Conservation (phyloP, 1,140 invertebrate genomes). For the Wiebesia pumilae region DNA sequence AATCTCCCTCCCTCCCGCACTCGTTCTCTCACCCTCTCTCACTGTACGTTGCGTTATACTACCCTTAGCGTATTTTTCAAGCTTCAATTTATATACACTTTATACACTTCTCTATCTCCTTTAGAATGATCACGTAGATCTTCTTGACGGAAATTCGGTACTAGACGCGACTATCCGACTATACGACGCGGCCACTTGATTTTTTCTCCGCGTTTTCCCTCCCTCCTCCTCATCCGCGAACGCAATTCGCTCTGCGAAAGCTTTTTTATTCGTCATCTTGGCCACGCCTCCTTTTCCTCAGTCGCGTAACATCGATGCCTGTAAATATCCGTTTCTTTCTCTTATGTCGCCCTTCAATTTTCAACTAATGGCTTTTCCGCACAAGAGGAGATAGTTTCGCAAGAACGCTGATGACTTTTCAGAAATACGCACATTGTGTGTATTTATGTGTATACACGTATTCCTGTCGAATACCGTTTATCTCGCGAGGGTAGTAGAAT, state of each 20-base stretch:
- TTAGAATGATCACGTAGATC: not conserved
- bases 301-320: too few relatives aligned
- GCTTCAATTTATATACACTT: not conserved
- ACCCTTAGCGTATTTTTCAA: not conserved
- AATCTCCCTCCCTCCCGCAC: not conserved
- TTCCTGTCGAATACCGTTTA: too few relatives aligned
- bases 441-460: too few relatives aligned
- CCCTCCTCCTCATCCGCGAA: not conserved
- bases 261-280: not conserved
- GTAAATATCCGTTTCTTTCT: not conserved
- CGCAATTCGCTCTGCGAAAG: not conserved
- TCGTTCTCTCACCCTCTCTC: not conserved
- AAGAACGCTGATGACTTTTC: too few relatives aligned
- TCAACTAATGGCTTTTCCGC: too few relatives aligned
- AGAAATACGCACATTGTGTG: too few relatives aligned
- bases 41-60: not conserved
- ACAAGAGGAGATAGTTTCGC: too few relatives aligned
- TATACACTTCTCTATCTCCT: not conserved
- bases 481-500: too few relatives aligned
- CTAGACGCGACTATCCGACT: not conserved
- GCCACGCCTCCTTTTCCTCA: not conserved
- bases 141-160: not conserved
- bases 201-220: not conserved
- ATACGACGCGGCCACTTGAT: not conserved
- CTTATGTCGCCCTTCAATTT: too few relatives aligned